phyloP scores from a whole-genome alignment of 2,888 invertebrate species.

The Cecidostiba fungosa region DNA sequence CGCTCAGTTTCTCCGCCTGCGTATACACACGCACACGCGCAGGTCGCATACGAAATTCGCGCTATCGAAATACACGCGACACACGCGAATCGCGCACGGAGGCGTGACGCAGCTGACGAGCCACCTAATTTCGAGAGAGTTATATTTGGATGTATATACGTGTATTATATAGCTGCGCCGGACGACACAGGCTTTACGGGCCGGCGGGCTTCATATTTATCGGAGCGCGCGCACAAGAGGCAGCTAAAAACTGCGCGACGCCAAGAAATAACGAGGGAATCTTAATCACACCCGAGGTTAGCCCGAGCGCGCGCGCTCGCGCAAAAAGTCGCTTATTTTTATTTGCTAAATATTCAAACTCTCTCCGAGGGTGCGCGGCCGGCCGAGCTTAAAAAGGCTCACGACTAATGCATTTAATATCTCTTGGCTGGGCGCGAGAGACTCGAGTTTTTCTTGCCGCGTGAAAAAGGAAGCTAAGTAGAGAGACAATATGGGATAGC shows the following conservation, averaged over 20 bases:
- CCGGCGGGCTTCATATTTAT: constrained; percentile 37
- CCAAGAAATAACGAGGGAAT: constrained; percentile 49
- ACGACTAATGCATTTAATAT: constrained; percentile 63
- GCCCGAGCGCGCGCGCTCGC: neutral
- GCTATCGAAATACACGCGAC: constrained; percentile 7
- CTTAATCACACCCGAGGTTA: constrained; percentile 52
- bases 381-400: constrained; percentile 49
- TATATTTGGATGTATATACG: neutral
- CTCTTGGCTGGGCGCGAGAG: constrained; percentile 45
- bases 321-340: constrained; percentile 51
- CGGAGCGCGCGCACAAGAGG: constrained; percentile 20
- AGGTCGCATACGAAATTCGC: constrained; percentile 25
- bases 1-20: neutral
- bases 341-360: constrained; percentile 63
- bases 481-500: constrained; percentile 58
- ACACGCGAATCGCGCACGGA: neutral
- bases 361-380: neutral
- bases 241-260: constrained; percentile 11
- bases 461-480: constrained; percentile 58
- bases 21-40: neutral
- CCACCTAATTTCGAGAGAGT: constrained; percentile 40
- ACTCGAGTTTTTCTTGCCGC: constrained; percentile 46
- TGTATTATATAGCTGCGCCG: neutral
- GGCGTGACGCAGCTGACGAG: constrained; percentile 44
- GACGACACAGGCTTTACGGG: neutral